Base-by-base conservation (phyloP, 2,797 vertebrate genomes). In the Eurystomus glaucurus region DNA sequence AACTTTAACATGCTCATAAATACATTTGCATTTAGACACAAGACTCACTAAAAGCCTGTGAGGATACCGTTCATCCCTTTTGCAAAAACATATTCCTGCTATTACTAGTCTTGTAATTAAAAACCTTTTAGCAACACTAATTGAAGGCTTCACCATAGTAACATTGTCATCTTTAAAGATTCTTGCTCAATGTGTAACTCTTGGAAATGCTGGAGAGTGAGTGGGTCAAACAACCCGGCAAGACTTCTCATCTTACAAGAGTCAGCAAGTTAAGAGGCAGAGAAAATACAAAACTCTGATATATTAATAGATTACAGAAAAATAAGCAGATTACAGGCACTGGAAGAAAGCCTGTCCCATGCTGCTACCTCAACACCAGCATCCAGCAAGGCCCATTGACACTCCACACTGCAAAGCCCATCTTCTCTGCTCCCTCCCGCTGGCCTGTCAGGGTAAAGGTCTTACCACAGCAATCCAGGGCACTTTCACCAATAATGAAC, bases 91-190 rank as follows among this genome's bases (percentile, higher is more conserved):
- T 90, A 97, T 96, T 97, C 85, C 41, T 89, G 86, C 93, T 95
- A 93, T 85, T 79, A 93, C 87, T 92, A 89, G 68, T 94, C 95
- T 97, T 72, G 90, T 80, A 97, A 98, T 97, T 97, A 97, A 95
- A 97, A 95, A 72, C 82, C 72, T 96, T 94, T 97, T 85, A 91
- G 85, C 35, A 87, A 68, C 16, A 43, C 62, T 97, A 94, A 98
- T 88, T 65, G 76, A 94, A 95, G 80, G 37, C 64, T 97, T 95
- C 10, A 17, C 72, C 51, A 70, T 82, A 54, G 22, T 48, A 95
- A 61, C 43, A 57, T 88, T 43, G 31, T 55, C 69, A 85, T 80
- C 75, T 76, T 87, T 60, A 90, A 92, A 93, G 55, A 55, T 65
- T 1, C 4, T 45, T 76, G n/a, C 28, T 52, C 21, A 6, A 29